These are phyloP conservation scores for Calidris pugnax DNA, from an alignment of 2,113 vertebrate species.

Conservation along the genomic window DNA sequence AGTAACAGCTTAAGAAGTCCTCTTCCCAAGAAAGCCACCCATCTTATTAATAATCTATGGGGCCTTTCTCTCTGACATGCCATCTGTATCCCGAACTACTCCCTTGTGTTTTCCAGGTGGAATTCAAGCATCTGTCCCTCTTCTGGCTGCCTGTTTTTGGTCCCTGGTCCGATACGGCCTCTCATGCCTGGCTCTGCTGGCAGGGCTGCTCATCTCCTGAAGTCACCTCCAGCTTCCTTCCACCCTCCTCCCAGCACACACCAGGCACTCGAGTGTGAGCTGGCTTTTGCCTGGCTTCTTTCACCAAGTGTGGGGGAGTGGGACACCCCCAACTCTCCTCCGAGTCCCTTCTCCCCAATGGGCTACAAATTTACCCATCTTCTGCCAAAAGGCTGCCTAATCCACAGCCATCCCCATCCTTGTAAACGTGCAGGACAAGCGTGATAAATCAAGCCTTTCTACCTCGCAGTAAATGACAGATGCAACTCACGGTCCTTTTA, in stretches of 20 bases:
- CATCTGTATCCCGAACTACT: background rate
- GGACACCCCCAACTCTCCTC: background rate
- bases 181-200: rapidly evolving
- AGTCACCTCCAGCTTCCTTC: background rate
- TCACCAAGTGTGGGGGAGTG: background rate
- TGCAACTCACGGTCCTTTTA: background rate
- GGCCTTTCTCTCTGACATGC: background rate
- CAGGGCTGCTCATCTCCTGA: background rate
- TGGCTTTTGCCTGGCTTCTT: background rate
- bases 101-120: background rate
- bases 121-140: background rate
- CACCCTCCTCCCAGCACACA: background rate
- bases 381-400: background rate
- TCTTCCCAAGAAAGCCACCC: background rate
- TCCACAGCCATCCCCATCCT: background rate
- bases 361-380: background rate
- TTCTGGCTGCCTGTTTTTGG: background rate
- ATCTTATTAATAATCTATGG: background rate
- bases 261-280: rapidly evolving
- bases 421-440: background rate
- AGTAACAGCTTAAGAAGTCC: background rate
- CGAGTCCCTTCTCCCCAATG: background rate
- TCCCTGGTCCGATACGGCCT: background rate
- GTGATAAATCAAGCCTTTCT: background rate
- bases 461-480: background rate